These are phyloP conservation scores for Ladona fulva DNA, from an alignment of 1,140 invertebrate species.

Conservation along the genomic window DNA sequence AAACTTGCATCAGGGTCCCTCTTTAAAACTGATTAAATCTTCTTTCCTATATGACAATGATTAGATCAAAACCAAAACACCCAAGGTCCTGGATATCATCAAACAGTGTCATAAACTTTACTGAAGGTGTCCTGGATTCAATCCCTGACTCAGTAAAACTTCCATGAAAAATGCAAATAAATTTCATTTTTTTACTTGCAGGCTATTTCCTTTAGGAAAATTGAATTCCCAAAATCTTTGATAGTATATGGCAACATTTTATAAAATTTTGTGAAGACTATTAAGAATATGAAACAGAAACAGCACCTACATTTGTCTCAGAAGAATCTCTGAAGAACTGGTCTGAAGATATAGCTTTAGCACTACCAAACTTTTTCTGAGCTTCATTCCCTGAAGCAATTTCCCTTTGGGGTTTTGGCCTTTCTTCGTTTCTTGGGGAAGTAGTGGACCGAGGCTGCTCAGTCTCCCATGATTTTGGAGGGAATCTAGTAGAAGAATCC, in stretches of 20 bases:
- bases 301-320: slow-evolving; percentile 23
- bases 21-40: no score
- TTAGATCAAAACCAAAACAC: no score
- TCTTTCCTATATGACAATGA: no score
- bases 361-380: slow-evolving; percentile 90
- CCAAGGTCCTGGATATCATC: no score
- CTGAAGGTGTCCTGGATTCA: no score
- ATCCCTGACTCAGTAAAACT: no score
- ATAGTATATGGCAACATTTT: no score
- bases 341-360: slow-evolving; percentile 95
- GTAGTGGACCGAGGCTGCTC: not conserved
- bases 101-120: no score
- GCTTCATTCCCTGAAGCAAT: slow-evolving; percentile 48
- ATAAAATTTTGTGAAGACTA: no score
- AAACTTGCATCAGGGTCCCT: no score
- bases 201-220: not conserved
- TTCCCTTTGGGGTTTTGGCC: slow-evolving; percentile 9
- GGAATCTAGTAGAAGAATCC: not conserved
- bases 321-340: slow-evolving; percentile 79
- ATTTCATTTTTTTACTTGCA: not conserved
- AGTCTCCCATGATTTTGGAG: not conserved
- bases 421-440: slow-evolving; percentile 14
- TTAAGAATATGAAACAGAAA: slow-evolving; percentile 9
- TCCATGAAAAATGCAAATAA: no score
- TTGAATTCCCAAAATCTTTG: slow-evolving; percentile 11